A percentile compares a stretch with the other conserved stretches of the same genome.
Evolutionary conservation across 2,888 invertebrate species (phyloP).

Genomic region (Smittia aterrima): DNA sequence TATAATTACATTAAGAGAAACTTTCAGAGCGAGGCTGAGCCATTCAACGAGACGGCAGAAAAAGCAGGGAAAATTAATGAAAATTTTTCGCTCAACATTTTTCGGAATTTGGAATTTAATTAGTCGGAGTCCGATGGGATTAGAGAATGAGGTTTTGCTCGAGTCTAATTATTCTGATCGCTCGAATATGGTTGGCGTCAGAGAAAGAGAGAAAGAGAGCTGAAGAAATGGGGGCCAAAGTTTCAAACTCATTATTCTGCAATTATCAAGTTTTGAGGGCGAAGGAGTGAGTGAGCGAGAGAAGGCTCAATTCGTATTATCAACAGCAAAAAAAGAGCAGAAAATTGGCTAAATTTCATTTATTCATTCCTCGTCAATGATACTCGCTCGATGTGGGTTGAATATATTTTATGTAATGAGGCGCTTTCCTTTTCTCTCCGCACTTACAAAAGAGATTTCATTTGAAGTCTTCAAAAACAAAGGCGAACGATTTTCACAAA

Average conservation of each 20-base stretch:
- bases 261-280: background rate
- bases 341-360: too few relatives aligned
- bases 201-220: background rate
- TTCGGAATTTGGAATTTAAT: slow-evolving; percentile 1
- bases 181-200: background rate
- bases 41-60: too few relatives aligned
- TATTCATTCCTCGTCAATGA: too few relatives aligned
- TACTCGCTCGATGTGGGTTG: too few relatives aligned
- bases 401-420: too few relatives aligned
- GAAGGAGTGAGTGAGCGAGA: too few relatives aligned
- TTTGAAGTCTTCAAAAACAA: background rate
- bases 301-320: too few relatives aligned
- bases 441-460: background rate
- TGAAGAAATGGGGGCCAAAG: background rate
- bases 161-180: background rate
- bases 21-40: background rate
- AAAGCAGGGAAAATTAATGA: background rate
- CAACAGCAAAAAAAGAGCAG: too few relatives aligned
- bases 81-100: background rate
- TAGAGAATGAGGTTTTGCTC: background rate
- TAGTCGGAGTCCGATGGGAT: background rate
- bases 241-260: slow-evolving; percentile 11
- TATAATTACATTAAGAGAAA: background rate
- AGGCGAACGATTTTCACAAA: background rate
- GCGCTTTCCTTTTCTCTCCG: background rate